Conservation (phyloP, 2,797 vertebrate species). For the Buceros bicornis region DNA sequence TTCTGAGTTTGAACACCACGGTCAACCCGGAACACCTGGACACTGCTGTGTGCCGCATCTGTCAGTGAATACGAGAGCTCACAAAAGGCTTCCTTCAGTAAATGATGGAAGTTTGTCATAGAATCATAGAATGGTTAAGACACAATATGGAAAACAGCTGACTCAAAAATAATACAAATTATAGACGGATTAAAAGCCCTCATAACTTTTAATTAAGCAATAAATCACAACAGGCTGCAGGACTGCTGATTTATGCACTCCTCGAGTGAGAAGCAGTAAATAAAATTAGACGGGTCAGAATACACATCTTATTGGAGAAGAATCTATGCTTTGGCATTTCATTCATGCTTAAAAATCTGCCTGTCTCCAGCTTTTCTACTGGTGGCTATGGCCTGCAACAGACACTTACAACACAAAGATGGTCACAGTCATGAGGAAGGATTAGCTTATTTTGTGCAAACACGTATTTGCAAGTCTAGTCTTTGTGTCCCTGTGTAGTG, state of each 20-base stretch:
- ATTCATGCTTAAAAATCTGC: constrained; percentile 1
- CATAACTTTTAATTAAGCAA: constrained; percentile 78
- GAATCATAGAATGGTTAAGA: background rate
- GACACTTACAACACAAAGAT: background rate
- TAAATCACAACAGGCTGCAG: constrained; percentile 63
- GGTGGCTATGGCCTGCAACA: background rate
- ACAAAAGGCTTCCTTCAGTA: background rate
- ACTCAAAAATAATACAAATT: constrained; percentile 76
- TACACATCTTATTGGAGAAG: background rate
- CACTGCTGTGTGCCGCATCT: constrained; percentile 63
- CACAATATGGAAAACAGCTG: constrained; percentile 51
- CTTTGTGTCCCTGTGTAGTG: background rate
- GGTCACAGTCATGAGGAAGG: background rate
- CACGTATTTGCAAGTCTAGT: background rate
- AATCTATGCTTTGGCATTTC: background rate
- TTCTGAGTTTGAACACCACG: constrained; percentile 45
- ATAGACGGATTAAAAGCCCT: constrained; percentile 60
- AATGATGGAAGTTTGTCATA: background rate
- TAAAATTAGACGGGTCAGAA: constrained; percentile 56
- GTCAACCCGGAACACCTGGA: constrained; percentile 67
- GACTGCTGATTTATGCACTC: constrained; percentile 62
- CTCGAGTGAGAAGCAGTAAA: constrained; percentile 63
- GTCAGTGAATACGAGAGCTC: constrained; percentile 17
- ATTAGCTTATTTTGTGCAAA: background rate
- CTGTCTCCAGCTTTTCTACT: background rate